Evolutionary conservation across 2,888 invertebrate genomes (phyloP).

Genomic region (Tiliacea citrago): DNA sequence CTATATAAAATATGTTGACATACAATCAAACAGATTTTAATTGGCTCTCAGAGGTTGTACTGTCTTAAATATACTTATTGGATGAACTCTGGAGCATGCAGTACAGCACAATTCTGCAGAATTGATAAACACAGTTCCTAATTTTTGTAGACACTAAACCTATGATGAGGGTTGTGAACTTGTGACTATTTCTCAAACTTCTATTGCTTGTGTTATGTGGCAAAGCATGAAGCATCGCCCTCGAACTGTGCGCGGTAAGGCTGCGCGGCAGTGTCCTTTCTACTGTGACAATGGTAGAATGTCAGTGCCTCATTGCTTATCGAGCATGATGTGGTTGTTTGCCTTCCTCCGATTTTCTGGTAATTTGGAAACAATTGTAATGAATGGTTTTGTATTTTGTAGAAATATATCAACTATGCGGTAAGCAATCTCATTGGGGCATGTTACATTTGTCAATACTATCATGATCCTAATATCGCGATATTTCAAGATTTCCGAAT

Average conservation of each 20-base stretch:
- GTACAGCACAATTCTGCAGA: background rate
- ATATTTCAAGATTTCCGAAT: too few relatives aligned
- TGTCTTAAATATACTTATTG: background rate
- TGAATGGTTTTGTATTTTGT: constrained; percentile 59
- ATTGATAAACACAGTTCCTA: background rate
- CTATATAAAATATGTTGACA: too few relatives aligned
- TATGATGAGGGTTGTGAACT: background rate
- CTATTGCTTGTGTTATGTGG: background rate
- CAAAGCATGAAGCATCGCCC: background rate
- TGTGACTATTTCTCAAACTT: background rate
- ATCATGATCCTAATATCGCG: too few relatives aligned
- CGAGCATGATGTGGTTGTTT: background rate
- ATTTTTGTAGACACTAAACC: background rate
- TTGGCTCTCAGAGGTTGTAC: background rate
- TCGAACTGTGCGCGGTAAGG: background rate
- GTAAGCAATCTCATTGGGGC: constrained; percentile 70
- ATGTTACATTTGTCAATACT: too few relatives aligned
- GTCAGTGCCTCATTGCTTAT: background rate
- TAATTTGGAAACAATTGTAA: constrained; percentile 18
- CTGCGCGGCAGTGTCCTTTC: background rate
- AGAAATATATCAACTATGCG: constrained; percentile 75
- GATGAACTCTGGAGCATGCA: background rate
- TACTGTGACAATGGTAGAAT: background rate
- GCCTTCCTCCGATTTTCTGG: too few relatives aligned
- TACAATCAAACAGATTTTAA: background rate